Conservation (phyloP, 2,888 invertebrate genomes). For the Drosophila anceps region DNA sequence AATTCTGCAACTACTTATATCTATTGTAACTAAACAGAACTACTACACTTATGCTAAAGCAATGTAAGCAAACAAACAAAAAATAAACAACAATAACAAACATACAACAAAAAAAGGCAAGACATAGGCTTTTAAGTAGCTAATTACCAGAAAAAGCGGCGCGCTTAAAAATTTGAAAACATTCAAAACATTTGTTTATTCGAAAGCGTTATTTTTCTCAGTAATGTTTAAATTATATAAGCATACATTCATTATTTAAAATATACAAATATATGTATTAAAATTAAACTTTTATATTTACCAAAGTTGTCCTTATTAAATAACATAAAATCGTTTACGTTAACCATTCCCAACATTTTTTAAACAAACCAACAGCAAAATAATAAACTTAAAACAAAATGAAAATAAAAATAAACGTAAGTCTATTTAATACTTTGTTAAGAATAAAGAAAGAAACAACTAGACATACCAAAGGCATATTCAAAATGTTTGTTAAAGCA, state of each 20-base stretch:
- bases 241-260: constrained; percentile 62
- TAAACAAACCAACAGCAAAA: constrained; percentile 42
- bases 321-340: constrained; percentile 58
- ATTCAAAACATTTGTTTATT: background rate
- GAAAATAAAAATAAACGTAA: constrained; percentile 29
- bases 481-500: constrained; percentile 62
- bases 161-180: constrained; percentile 19
- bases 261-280: constrained; percentile 26
- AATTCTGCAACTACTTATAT: constrained; percentile 54
- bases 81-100: constrained; percentile 27
- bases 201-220: constrained; percentile 28
- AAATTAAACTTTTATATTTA: constrained; percentile 61
- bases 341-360: constrained; percentile 69
- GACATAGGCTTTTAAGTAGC: constrained; percentile 63
- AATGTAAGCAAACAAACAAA: constrained; percentile 49
- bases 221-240: constrained; percentile 52
- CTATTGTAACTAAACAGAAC: constrained; percentile 62
- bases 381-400: constrained; percentile 13
- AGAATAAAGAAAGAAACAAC: constrained; percentile 67
- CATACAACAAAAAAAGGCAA: constrained; percentile 44
- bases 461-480: constrained; percentile 85
- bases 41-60: constrained; percentile 64
- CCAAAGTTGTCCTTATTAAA: constrained; percentile 85
- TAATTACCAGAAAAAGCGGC: constrained; percentile 36
- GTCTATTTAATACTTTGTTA: constrained; percentile 67